Base-by-base conservation (phyloP, 2,113 vertebrate species). In the Tetrao urogallus region DNA sequence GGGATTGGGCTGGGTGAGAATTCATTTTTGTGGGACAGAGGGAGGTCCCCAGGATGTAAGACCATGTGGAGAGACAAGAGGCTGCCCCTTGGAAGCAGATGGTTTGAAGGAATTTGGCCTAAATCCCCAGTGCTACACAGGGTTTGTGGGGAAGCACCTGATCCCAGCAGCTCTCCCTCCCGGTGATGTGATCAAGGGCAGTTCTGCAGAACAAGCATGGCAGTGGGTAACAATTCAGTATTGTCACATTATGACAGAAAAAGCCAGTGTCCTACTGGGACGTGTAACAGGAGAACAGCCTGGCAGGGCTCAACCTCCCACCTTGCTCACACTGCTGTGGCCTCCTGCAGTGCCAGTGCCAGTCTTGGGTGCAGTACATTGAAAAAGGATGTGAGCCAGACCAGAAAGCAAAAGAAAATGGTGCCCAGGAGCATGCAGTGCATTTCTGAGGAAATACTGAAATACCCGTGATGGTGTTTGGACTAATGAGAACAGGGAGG, bases 401-500 rank as follows among this genome's bases (percentile, higher is more conserved):
- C 77, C 57, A 78, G 64, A 57, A 66, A 45, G 56, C 61, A 74
- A 32, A 78, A 71, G 19, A 48, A 56, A 86, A 64, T 12, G 20
- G 32, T 57, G 22, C 22, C 75, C n/a, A 54, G 54, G 30, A 40
- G 67, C 32, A 11, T 57, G 54, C 25, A n/a, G 25, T 69, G 43
- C 0, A 1, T 82, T 91, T 79, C 77, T 61, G 74, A 72, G 43
- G 66, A 75, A 96, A 56, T 16, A 22, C 0, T 42, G 50, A 22
- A 50, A 72, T 64, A 84, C 47, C 43, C 45, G 38, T 19, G 36
- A 11, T 11, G 11, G 60, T 47, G 34, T 82, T 78, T 42, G 21
- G 34, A 38, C 47, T 60, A 18, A 34, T 2, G 21, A 82, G 89
- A 75, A 86, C 28, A 36, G 0, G 0, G 28, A 81, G 45, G 56